A percentile compares a stretch with the other conserved stretches of the same genome.
Evolutionary conservation across 2,888 invertebrate genomes (phyloP).

Genomic region (Anagyrus pseudococci): DNA sequence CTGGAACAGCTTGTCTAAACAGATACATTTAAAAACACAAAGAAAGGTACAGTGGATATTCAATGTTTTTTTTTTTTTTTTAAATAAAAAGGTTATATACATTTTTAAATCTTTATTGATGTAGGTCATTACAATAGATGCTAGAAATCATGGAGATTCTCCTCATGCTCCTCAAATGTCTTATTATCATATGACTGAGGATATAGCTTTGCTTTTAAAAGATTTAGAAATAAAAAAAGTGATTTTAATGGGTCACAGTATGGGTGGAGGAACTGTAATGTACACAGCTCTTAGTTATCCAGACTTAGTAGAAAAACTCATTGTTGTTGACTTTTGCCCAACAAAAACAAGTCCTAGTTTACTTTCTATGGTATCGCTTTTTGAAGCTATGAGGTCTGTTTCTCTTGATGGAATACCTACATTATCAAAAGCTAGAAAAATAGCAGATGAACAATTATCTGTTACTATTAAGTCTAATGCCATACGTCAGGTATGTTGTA

Average conservation of each 20-base stretch:
- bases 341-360: conserved; percentile 70
- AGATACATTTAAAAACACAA: conserved; percentile 69
- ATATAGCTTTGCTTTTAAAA: conserved; percentile 72
- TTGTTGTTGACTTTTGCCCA: conserved; percentile 79
- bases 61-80: conserved; percentile 5
- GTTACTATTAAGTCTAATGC: conserved; percentile 66
- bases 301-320: conserved; percentile 69
- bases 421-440: conserved; percentile 74
- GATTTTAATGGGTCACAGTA: conserved; percentile 86
- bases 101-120: conserved; percentile 1
- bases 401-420: conserved; percentile 69
- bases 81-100: conserved; percentile 6
- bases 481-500: conserved; percentile 61
- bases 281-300: conserved; percentile 77
- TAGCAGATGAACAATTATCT: conserved; percentile 72
- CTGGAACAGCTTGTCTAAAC: conserved; percentile 83
- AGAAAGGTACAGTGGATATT: conserved; percentile 67
- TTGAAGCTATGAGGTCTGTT: conserved; percentile 72
- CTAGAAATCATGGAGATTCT: conserved; percentile 95
- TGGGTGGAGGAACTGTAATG: conserved; percentile 96
- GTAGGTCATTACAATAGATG: conserved; percentile 81
- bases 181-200: conserved; percentile 77
- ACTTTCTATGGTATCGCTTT: conserved; percentile 68
- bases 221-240: conserved; percentile 71
- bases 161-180: conserved; percentile 77